Percentiles rank a stretch among this genome's conserved stretches.
phyloP scores from a whole-genome alignment of 64 coral and sea anemone species.

The Hydrozoanthus tunicans region DNA sequence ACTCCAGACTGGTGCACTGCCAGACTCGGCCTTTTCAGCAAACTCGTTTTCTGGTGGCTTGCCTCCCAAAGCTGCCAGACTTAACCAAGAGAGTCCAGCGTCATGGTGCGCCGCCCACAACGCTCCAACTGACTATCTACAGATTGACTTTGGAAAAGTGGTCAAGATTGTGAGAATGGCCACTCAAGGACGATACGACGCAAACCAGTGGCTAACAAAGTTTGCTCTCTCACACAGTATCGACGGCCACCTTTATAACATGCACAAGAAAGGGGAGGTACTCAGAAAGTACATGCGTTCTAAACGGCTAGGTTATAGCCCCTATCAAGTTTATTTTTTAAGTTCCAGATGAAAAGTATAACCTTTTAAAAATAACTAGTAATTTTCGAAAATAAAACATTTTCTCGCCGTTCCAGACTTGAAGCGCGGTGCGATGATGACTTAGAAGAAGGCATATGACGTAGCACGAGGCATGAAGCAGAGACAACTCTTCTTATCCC shows the following conservation, averaged over 20 bases:
- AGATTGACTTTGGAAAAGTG: slow-evolving; percentile 1
- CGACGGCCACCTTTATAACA: neutral
- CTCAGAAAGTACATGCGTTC: too few species aligned
- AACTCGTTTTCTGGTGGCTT: neutral
- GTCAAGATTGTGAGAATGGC: slow-evolving; percentile 8
- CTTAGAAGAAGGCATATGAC: too few species aligned
- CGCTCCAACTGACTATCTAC: neutral
- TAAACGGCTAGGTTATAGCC: too few species aligned
- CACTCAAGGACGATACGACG: neutral
- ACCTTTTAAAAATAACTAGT: too few species aligned
- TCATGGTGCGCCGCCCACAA: neutral
- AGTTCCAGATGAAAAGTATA: too few species aligned
- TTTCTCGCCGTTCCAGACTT: too few species aligned
- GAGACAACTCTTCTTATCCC: too few species aligned
- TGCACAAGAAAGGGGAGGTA: neutral
- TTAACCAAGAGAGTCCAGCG: neutral
- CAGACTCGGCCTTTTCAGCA: slow-evolving; percentile 15
- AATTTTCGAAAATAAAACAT: too few species aligned
- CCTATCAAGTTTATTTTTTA: too few species aligned
- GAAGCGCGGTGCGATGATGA: too few species aligned
- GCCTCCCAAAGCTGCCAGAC: neutral
- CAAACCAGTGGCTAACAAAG: neutral
- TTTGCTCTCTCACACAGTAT: neutral
- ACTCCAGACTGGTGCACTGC: neutral
- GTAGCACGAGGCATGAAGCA: too few species aligned